Percentiles rank a stretch among this genome's conserved stretches.
Evolutionary conservation across 1,140 invertebrate genomes (phyloP).

Genomic region (Penaeus chinensis): DNA sequence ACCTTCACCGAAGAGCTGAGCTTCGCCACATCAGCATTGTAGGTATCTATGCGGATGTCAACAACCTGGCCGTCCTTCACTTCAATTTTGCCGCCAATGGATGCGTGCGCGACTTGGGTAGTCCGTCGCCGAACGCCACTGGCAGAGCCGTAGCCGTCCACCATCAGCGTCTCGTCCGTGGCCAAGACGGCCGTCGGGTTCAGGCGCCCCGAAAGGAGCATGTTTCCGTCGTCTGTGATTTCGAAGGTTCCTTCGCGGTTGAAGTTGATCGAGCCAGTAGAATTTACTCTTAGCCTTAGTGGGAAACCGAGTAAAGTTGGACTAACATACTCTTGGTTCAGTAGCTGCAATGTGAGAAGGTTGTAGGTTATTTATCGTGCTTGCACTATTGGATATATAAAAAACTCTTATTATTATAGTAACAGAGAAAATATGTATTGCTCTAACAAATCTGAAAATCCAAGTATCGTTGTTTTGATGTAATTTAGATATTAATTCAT

Average conservation of each 20-base stretch:
- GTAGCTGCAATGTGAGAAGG: constrained; percentile 13
- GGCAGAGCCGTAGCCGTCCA: constrained; percentile 30
- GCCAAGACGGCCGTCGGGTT: constrained; percentile 31
- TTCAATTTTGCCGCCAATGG: constrained; percentile 36
- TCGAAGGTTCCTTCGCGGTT: constrained; percentile 18
- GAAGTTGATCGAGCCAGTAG: constrained; percentile 40
- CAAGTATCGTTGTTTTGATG: no score
- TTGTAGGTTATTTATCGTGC: not conserved
- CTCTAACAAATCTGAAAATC: no score
- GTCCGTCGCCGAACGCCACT: constrained; percentile 40
- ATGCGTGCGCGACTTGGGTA: constrained; percentile 22
- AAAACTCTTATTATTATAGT: not conserved
- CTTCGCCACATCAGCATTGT: constrained; percentile 29
- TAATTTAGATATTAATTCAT: no score
- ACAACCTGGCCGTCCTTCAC: not conserved
- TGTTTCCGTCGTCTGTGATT: not conserved
- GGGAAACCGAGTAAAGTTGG: constrained; percentile 46
- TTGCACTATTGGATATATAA: not conserved
- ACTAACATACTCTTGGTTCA: constrained; percentile 46
- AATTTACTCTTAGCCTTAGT: constrained; percentile 35
- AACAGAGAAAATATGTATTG: no score
- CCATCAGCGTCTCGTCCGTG: constrained; percentile 31
- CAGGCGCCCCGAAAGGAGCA: not conserved
- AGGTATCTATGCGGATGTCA: constrained; percentile 19
- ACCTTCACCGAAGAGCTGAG: constrained; percentile 28